These are phyloP conservation scores for Parelbella ahira DNA, from an alignment of 2,888 invertebrate species.

Conservation along the genomic window DNA sequence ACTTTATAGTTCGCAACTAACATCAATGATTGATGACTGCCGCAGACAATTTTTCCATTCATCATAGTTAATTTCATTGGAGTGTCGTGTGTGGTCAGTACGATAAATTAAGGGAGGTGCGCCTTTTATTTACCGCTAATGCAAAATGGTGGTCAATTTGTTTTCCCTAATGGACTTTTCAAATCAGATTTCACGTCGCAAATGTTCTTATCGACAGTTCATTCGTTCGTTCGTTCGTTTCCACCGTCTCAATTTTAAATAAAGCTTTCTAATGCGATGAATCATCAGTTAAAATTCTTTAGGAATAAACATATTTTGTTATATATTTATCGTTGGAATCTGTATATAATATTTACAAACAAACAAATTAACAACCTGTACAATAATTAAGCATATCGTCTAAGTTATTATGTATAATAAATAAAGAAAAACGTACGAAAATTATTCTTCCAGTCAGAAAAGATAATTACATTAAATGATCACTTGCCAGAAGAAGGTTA, in stretches of 20 bases:
- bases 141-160: slow-evolving; percentile 45
- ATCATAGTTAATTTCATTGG: slow-evolving; percentile 77
- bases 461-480: neutral
- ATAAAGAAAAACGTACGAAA: no score
- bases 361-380: no score
- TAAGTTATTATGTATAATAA: no score
- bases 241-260: slow-evolving; percentile 13
- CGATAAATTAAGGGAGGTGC: slow-evolving; percentile 52
- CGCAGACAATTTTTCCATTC: slow-evolving; percentile 68
- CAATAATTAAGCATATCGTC: no score
- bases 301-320: no score
- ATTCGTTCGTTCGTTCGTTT: slow-evolving; percentile 9
- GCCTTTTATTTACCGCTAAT: slow-evolving; percentile 41
- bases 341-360: no score
- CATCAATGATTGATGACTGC: slow-evolving; percentile 67
- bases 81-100: slow-evolving; percentile 55
- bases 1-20: slow-evolving; percentile 47
- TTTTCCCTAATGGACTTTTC: slow-evolving; percentile 32
- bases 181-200: slow-evolving; percentile 25
- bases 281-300: slow-evolving; percentile 7
- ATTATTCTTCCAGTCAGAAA: no score
- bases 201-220: slow-evolving; percentile 26
- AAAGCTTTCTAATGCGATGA: slow-evolving; percentile 7
- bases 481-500: neutral
- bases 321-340: no score